Base-by-base conservation (phyloP, 2,797 vertebrate species). In the Cygnus olor region DNA sequence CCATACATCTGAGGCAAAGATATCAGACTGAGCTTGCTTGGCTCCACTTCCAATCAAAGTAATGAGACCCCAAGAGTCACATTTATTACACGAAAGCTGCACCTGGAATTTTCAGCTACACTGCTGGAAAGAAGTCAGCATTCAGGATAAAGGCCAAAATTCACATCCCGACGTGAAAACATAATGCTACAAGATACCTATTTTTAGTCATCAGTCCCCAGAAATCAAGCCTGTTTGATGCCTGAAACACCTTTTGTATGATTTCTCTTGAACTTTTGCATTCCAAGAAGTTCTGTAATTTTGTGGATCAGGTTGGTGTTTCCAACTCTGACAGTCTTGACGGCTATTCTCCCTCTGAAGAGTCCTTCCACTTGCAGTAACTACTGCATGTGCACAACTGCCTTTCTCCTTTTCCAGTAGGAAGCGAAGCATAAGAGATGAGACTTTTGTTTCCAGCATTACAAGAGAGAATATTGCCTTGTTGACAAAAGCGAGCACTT, bases 251-350 rank as follows among this genome's bases (percentile, higher is more conserved):
- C 36, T 81, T 72, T 45, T 10, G 4, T 8, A 71, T 64, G 27
- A 57, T 13, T 79, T 56, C 54, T 66, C 34, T 68, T 20, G 4
- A 77, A 36, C 13, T 83, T 93, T 19, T 61, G 24, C 45, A 81
- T 71, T 69, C 45, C 68, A 40, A 36, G 51, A 68, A 71, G 32
- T 19, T 86, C 73, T 45, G 19, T 6, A 70, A 85, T 28, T 90
- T 20, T 82, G 54, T 20, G 0, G 0, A 61, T 36, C 19, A 17
- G 4, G 6, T 36, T 17, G 12, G 77, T 38, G 53, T 40, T 85
- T 56, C 53, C 36, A 76, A 1, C 32, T 36, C 40, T 63, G 30
- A 40, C 28, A 42, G 32, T 7, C 34, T 1, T 34, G n/a, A 18
- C 73, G 70, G n/a, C 16, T 86, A 20, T 21, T 24, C 32, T 28